A percentile compares a stretch with the other conserved stretches of the same genome.
These are phyloP conservation scores for Eulimnadia texana DNA, from an alignment of 1,140 invertebrate genomes.

Conservation along the genomic window DNA sequence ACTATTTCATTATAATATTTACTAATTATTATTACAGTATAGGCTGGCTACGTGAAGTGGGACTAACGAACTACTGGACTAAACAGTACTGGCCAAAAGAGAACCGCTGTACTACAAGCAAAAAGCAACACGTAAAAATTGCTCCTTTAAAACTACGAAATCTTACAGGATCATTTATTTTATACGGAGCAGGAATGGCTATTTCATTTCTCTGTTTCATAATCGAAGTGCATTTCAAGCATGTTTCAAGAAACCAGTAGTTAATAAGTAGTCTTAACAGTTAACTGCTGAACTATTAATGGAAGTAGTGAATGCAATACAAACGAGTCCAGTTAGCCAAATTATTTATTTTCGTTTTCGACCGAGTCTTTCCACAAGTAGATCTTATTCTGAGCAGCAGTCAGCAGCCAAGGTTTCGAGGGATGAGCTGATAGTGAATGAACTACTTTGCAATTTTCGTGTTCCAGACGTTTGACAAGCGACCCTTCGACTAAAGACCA, in stretches of 20 bases:
- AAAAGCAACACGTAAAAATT: neutral
- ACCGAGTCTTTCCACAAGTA: conserved; percentile 31
- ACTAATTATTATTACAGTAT: no score
- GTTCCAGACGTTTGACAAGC: conserved; percentile 35
- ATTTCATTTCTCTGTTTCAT: neutral
- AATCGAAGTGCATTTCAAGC: neutral
- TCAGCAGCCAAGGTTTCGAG: conserved; percentile 31
- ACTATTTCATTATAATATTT: no score
- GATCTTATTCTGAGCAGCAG: conserved; percentile 32
- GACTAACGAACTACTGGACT: neutral
- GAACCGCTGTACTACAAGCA: neutral
- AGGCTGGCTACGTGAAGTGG: neutral
- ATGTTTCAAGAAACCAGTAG: no score
- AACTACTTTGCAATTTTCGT: conserved; percentile 34
- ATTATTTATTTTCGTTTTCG: conserved; percentile 16
- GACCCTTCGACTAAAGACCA: conserved; percentile 73
- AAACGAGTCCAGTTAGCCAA: no score
- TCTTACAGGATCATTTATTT: neutral
- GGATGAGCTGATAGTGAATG: conserved; percentile 44
- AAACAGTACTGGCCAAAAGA: neutral
- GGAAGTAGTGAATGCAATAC: no score
- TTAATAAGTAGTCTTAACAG: no score
- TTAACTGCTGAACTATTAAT: no score
- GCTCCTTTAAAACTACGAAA: neutral
- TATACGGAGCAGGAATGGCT: neutral